A percentile compares a stretch with the other conserved stretches of the same genome.
Conservation (phyloP, 2,113 vertebrate species). For the Tenrec ecaudatus region DNA sequence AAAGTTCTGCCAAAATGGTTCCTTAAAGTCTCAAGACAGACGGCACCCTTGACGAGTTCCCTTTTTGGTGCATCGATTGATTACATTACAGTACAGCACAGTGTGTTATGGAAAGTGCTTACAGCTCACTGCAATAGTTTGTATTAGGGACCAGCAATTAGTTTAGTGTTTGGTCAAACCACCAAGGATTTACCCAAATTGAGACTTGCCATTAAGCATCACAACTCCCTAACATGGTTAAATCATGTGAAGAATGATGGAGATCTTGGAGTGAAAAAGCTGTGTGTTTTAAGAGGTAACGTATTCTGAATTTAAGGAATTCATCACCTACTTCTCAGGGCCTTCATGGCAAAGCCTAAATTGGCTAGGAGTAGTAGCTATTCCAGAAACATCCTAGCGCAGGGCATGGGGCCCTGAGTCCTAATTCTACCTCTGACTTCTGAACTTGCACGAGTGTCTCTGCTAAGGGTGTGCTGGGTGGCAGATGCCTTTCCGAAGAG, state of each 20-base stretch:
- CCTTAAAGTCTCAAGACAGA: not conserved
- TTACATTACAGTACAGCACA: not conserved
- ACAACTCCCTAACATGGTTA: not conserved
- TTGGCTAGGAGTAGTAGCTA: too few relatives aligned
- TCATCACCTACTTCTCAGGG: not conserved
- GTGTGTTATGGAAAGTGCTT: not conserved
- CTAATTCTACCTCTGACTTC: not conserved
- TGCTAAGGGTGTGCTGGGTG: fast-evolving
- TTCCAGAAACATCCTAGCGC: not conserved
- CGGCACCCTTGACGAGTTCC: not conserved
- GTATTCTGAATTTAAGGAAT: not conserved
- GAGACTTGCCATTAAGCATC: not conserved
- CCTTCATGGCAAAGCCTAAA: not conserved
- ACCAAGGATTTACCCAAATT: not conserved
- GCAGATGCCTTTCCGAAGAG: fast-evolving
- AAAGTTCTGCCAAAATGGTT: not conserved
- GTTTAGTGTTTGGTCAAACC: not conserved
- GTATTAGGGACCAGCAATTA: not conserved
- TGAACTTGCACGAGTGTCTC: not conserved
- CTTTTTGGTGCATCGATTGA: not conserved
- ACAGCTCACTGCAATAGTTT: not conserved
- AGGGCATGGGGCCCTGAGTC: fast-evolving
- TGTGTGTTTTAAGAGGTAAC: not conserved
- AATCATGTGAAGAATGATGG: not conserved
- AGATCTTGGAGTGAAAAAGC: not conserved